Percentiles rank a stretch among this genome's conserved stretches.
Conservation (phyloP, 2,888 invertebrate genomes). For the Andrena chrysosceles region DNA sequence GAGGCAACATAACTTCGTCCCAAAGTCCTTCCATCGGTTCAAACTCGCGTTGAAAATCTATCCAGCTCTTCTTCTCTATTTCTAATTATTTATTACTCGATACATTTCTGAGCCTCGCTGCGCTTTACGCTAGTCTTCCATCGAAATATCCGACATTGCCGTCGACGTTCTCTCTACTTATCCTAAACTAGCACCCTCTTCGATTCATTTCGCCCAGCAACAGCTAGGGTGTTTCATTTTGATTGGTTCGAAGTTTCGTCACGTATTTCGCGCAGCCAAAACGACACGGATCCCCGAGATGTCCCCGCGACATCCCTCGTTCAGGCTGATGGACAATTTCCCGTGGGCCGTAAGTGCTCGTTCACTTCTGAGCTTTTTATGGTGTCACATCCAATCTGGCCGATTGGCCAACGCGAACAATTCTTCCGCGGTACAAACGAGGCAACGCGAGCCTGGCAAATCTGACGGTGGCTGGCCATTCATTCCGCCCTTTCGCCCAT, state of each 20-base stretch:
- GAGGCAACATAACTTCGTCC: too few species aligned
- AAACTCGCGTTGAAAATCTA: too few species aligned
- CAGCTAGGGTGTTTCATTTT: background rate
- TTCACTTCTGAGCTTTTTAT: conserved; percentile 73
- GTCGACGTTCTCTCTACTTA: background rate
- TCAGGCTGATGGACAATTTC: conserved; percentile 69
- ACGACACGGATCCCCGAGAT: conserved; percentile 54
- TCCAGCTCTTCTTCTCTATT: too few species aligned
- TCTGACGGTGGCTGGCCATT: conserved; percentile 40
- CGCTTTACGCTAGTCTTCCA: background rate
- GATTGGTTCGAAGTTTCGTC: conserved; percentile 50
- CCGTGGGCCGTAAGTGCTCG: conserved; percentile 62
- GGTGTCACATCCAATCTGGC: conserved; percentile 76
- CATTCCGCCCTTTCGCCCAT: background rate
- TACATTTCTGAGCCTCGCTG: too few species aligned
- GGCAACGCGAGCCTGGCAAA: conserved; percentile 52
- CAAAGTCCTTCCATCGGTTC: too few species aligned
- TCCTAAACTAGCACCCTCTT: background rate
- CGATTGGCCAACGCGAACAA: conserved; percentile 42
- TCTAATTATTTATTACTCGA: too few species aligned
- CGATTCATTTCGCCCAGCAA: background rate
- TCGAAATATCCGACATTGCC: background rate
- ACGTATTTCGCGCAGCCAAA: conserved; percentile 49
- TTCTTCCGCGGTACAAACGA: conserved; percentile 50
- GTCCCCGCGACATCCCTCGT: conserved; percentile 59